Base-by-base conservation (phyloP, 2,888 invertebrate genomes). In the Drosophila seclusa region DNA sequence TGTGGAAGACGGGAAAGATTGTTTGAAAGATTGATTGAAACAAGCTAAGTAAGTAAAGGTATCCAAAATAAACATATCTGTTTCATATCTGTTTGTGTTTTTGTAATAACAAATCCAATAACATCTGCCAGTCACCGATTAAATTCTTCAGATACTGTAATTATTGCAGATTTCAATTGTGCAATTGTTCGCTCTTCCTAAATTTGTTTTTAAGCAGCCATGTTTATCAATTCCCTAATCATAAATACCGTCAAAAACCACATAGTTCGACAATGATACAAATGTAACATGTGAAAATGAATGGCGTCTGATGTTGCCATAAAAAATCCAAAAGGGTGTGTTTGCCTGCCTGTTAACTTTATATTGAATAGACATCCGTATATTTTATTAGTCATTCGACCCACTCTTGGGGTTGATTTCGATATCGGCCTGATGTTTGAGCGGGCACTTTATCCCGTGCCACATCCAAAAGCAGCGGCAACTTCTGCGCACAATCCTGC, bases 281-380 rank as follows among this genome's bases (percentile, higher is more conserved):
- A 87, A 80, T 78, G 83, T 85, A 80, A 76, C 80, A 73, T 54
- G 63, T 62, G 68, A 69, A 71, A 80, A 66, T 72, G 68, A 69
- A 70, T 68, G 61, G 55, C 55, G 55, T 55, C 27, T 8, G 38
- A 38, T 38, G n/a, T 55, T 55, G 29, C 27, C 38, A 55, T 38
- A 42, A 4, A 34, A 29, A 13, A 40, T 18, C 34, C 13, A 40
- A 65, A 76, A 57, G 73, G 78, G 74, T 79, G 76, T 48, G 13
- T 49, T 45, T 40, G 52, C 38, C 38, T 49, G 53, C 29, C 48
- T 58, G 70, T 66, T 77, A 66, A 79, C 65, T 68, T 76, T 60
- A 68, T 71, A 76, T 76, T 73, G 68, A 72, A 63, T 71, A 71
- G 66, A 68, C 63, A 73, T 78, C 75, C 87, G 82, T 73, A 67